These are phyloP conservation scores for Buphagus erythrorhynchus DNA, from an alignment of 2,797 vertebrate species.

Conservation along the genomic window DNA sequence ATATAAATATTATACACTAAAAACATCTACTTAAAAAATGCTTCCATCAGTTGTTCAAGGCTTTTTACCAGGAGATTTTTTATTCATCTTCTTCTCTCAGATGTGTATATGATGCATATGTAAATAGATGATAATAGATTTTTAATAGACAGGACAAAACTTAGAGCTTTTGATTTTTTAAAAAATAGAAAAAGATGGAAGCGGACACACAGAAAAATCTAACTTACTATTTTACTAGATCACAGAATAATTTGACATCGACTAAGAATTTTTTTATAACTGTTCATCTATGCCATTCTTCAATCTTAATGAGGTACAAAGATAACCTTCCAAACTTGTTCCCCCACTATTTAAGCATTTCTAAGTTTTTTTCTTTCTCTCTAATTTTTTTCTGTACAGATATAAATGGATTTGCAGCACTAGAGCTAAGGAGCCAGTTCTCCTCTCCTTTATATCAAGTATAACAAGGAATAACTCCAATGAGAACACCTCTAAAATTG, in stretches of 20 bases:
- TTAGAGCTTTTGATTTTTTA: background rate
- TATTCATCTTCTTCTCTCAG: conserved; percentile 29
- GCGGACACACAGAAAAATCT: background rate
- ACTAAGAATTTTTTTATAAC: background rate
- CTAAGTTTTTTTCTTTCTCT: background rate
- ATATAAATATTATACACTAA: background rate
- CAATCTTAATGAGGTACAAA: background rate
- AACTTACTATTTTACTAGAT: background rate
- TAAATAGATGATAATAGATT: conserved; percentile 4
- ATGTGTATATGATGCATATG: background rate
- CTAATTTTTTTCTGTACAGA: background rate
- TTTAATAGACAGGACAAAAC: background rate
- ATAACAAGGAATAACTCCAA: background rate
- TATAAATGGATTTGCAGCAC: background rate
- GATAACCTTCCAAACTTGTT: background rate
- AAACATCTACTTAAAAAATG: background rate
- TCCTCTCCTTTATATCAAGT: background rate
- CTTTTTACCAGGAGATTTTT: background rate
- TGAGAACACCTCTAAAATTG: conserved; percentile 8
- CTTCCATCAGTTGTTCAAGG: background rate
- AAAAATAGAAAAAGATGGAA: background rate
- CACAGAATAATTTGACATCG: background rate
- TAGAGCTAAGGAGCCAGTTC: background rate
- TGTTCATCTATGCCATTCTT: background rate
- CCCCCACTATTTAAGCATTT: background rate